Base-by-base conservation (phyloP, 2,113 vertebrate genomes). In the Gallinago paraguaiae region DNA sequence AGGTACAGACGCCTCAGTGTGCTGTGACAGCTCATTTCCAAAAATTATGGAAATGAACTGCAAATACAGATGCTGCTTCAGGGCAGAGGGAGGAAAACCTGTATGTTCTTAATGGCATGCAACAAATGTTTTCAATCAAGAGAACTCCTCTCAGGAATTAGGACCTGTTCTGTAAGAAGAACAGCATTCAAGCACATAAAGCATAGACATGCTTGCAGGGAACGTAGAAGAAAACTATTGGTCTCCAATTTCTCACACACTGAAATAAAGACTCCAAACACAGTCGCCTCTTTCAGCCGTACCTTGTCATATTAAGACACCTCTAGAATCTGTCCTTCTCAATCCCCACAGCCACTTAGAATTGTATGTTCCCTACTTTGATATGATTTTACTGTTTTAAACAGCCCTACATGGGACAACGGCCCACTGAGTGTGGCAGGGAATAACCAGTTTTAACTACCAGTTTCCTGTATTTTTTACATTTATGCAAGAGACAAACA, bases 401-500 rank as follows among this genome's bases (percentile, higher is more conserved):
- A 60, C 18, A 60, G 30, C 10, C 9, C 28, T 0, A 0, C 0
- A 48, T 51, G 23, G 31, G 53, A 95, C 17, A 82, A 79, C 1
- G 17, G 15, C 33, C 31, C 50, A 41, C 28, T 79, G 30, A 82
- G 5, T 33, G 18, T 56, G 59, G 15, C 45, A 68, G 14, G 30
- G 22, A 85, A 67, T 61, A 84, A 70, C 11, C 5, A 25, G 15
- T 67, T 90, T 56, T 59, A 88, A 50, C 8, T 59, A 71, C 56
- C 53, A 4, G 48, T 43, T 82, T 88, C 17, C 17, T 53, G 16
- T 39, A 5, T 50, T 77, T 88, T 35, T 69, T 82, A 72, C 9
- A 57, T 33, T 88, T 70, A 27, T 88, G 68, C 51, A 81, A 84
- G 64, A 89, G 65, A 68, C 22, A 78, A 45, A 7, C 19, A 48